These are phyloP conservation scores for Eucidaris tribuloides DNA, from an alignment of 35 echinoderm and acorn worm genomes.

Conservation along the genomic window DNA sequence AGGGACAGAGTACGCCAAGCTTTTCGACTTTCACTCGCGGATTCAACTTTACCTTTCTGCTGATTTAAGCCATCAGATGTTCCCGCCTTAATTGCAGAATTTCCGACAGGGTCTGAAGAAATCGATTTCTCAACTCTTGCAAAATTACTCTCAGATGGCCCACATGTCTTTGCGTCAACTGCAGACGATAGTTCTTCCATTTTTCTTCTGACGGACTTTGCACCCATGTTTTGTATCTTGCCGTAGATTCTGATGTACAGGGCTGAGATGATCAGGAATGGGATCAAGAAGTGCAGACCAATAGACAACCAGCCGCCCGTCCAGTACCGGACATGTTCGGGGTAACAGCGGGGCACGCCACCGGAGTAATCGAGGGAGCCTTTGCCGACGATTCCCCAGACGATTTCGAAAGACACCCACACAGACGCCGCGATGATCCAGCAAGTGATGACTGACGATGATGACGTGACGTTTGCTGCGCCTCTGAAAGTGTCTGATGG, in stretches of 20 bases:
- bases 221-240: neutral
- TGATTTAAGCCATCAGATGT: too few species aligned
- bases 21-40: too few species aligned
- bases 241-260: neutral
- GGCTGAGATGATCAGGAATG: neutral
- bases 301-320: too few species aligned
- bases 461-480: conserved; percentile 6
- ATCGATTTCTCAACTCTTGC: too few species aligned
- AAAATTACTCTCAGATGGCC: too few species aligned
- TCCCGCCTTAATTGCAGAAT: too few species aligned
- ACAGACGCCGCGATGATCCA: neutral
- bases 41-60: too few species aligned
- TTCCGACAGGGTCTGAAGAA: too few species aligned
- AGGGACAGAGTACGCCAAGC: too few species aligned
- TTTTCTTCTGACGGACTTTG: neutral
- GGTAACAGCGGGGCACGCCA: neutral
- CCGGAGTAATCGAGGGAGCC: neutral
- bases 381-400: neutral
- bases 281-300: neutral
- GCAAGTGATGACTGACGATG: conserved; percentile 1
- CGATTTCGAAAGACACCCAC: neutral
- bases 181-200: too few species aligned
- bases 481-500: conserved; percentile 3
- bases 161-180: too few species aligned
- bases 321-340: neutral